phyloP scores from a whole-genome alignment of 1,140 invertebrate species.

The Maniola jurtina region DNA sequence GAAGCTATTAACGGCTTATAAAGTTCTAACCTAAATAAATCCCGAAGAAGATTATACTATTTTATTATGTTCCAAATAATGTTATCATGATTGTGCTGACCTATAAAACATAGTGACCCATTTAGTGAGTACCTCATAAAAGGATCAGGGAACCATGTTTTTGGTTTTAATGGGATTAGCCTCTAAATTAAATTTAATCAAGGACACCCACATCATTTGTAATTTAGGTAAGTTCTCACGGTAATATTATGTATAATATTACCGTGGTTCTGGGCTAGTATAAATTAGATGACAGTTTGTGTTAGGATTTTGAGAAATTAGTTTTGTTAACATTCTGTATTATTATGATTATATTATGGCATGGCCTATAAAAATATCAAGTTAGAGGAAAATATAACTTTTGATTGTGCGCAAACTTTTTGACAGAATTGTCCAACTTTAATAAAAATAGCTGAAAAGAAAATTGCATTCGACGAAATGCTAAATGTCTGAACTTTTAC shows the following conservation, averaged over 20 bases:
- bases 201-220: neutral
- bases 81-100: no score
- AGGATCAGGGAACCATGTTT: neutral
- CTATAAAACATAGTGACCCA: no score
- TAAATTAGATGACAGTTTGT: no score
- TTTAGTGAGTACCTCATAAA: neutral
- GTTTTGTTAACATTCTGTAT: no score
- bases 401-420: neutral
- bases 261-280: no score
- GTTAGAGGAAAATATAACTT: neutral
- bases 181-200: neutral
- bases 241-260: no score
- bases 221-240: neutral
- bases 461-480: constrained; percentile 41
- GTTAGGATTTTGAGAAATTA: neutral
- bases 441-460: constrained; percentile 23
- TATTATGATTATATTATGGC: neutral
- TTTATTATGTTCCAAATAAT: no score
- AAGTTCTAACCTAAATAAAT: no score
- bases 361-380: neutral
- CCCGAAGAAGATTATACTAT: no score
- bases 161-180: neutral
- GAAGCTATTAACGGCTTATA: no score
- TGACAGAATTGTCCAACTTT: constrained; percentile 5
- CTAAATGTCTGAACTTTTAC: constrained; percentile 28